These are phyloP conservation scores for Artemisiospiza belli DNA, from an alignment of 2,113 vertebrate genomes.

Conservation along the genomic window DNA sequence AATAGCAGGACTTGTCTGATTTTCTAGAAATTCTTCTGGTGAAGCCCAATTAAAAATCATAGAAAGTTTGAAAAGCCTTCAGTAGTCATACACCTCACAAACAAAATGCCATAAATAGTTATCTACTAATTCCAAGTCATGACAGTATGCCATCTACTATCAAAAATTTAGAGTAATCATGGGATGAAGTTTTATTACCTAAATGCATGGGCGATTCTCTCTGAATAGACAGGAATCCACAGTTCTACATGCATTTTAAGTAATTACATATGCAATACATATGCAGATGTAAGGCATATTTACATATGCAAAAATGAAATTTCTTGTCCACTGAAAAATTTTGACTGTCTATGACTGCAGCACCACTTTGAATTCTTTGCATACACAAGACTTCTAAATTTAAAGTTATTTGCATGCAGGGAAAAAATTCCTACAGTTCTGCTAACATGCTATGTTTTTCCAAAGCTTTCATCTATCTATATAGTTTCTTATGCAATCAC, in stretches of 20 bases:
- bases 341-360: background rate
- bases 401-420: slow-evolving; percentile 66
- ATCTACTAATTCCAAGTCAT: background rate
- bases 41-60: background rate
- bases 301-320: background rate
- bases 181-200: background rate
- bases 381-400: slow-evolving; percentile 54
- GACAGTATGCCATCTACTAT: background rate
- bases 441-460: slow-evolving; percentile 65
- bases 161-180: background rate
- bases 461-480: slow-evolving; percentile 65
- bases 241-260: background rate
- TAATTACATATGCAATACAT: background rate
- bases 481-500: slow-evolving; percentile 37
- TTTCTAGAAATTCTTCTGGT: background rate
- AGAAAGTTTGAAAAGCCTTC: background rate
- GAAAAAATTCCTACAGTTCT: slow-evolving; percentile 50
- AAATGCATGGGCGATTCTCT: background rate
- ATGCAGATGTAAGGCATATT: background rate
- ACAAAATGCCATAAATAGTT: background rate
- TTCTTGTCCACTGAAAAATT: background rate
- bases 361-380: background rate
- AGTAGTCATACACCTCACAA: background rate
- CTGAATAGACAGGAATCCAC: background rate
- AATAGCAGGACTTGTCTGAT: background rate